Conservation (phyloP, 2,888 invertebrate species). For the Clitarchus hookeri region DNA sequence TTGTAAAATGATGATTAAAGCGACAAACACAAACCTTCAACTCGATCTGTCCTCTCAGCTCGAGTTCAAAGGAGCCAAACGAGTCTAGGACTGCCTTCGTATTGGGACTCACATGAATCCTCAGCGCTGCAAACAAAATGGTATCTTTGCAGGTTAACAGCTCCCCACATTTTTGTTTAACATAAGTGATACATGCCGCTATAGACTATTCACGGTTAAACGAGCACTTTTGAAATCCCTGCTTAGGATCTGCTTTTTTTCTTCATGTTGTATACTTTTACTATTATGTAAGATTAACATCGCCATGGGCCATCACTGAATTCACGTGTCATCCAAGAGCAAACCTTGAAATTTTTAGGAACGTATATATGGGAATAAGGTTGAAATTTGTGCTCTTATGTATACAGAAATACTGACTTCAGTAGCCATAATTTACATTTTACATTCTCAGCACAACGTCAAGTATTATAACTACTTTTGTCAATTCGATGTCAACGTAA, state of each 20-base stretch:
- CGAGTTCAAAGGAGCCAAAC: slow-evolving; percentile 81
- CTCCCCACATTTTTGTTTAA: neutral
- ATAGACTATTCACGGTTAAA: neutral
- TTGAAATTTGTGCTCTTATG: no score
- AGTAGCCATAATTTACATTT: no score
- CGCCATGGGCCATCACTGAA: no score
- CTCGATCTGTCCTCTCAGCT: slow-evolving; percentile 84
- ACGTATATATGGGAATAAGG: no score
- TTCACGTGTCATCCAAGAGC: no score
- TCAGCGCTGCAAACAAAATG: slow-evolving; percentile 64
- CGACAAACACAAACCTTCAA: slow-evolving; percentile 75
- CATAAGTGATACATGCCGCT: neutral
- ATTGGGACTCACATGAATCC: slow-evolving; percentile 87
- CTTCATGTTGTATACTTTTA: neutral
- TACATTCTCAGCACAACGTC: no score
- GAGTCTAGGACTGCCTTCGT: slow-evolving; percentile 85
- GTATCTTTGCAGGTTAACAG: neutral
- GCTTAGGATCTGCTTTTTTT: neutral
- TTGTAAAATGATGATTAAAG: no score
- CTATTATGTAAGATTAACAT: neutral
- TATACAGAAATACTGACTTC: no score
- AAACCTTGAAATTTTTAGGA: no score
- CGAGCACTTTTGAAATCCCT: neutral
- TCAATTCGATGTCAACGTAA: no score
- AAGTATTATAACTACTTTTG: no score